These are phyloP conservation scores for Mnemiopsis leidyi DNA, from an alignment of 37 sponge, comb jelly and placozoan species.

Conservation along the genomic window DNA sequence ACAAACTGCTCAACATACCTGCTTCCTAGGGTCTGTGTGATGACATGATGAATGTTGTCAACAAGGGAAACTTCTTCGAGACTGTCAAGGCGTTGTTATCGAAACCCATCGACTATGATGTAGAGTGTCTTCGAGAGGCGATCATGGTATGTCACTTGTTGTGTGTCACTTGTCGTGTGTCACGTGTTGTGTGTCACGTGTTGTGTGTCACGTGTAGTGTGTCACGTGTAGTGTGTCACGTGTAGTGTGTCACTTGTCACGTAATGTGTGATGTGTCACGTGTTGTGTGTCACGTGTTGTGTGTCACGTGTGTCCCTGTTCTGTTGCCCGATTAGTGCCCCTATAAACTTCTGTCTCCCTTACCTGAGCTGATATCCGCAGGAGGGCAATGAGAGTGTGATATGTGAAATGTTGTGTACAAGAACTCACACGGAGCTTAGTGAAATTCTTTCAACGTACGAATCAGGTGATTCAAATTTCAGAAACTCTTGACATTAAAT, in stretches of 20 bases:
- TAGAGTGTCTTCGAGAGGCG: conserved; percentile 6
- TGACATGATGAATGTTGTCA: neutral
- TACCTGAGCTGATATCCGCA: no score
- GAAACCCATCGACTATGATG: conserved; percentile 20
- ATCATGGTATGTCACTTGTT: neutral
- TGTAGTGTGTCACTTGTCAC: no score
- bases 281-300: no score
- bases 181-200: no score
- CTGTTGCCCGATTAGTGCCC: neutral
- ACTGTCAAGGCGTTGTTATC: neutral
- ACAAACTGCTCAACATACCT: no score
- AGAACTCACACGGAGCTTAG: neutral
- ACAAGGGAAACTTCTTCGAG: conserved; percentile 43
- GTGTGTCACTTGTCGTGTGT: no score
- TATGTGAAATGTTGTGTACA: conserved; percentile 39
- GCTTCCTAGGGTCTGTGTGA: neutral
- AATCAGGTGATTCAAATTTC: conserved; percentile 4
- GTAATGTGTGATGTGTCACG: no score
- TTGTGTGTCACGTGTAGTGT: no score
- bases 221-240: no score
- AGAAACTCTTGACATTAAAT: no score
- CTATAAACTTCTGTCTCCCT: neutral
- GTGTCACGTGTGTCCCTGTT: no score
- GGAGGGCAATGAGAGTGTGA: conserved; percentile 48
- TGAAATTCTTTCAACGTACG: conserved; percentile 21